Percentiles rank a stretch among this genome's conserved stretches.
phyloP scores from a whole-genome alignment of 1,140 invertebrate species.

The Sogatella furcifera region DNA sequence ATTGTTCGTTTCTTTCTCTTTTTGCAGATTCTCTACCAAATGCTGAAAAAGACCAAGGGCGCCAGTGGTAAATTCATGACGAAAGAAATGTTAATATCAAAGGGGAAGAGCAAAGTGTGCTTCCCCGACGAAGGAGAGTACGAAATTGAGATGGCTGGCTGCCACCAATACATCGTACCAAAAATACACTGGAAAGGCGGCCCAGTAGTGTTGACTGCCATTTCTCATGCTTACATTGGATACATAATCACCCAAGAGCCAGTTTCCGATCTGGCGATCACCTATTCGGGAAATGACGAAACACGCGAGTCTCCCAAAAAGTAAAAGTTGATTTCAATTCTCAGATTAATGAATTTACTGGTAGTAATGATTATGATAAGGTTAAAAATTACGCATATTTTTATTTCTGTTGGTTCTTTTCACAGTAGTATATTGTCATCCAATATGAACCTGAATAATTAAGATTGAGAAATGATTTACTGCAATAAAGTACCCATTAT shows the following conservation, averaged over 20 bases:
- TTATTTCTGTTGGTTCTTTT: no score
- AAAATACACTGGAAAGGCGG: constrained; percentile 49
- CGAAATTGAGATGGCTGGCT: constrained; percentile 62
- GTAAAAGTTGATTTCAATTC: background rate
- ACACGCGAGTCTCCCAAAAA: constrained; percentile 10
- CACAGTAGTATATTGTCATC: no score
- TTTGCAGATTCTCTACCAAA: constrained; percentile 24
- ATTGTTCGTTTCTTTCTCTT: constrained; percentile 16
- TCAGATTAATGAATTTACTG: no score
- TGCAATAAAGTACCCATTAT: no score
- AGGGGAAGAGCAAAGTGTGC: constrained; percentile 49
- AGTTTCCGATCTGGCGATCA: constrained; percentile 29
- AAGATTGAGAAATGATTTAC: no score
- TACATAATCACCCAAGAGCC: constrained; percentile 25
- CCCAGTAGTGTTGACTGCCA: constrained; percentile 27
- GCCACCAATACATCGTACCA: constrained; percentile 59
- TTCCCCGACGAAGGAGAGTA: constrained; percentile 58
- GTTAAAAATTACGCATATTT: no score
- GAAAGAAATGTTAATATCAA: constrained; percentile 30
- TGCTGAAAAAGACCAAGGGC: constrained; percentile 12
- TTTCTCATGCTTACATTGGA: constrained; percentile 30
- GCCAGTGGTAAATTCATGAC: constrained; percentile 11
- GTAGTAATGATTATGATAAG: no score
- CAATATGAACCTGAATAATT: no score
- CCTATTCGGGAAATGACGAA: constrained; percentile 24